Evolutionary conservation across 2,113 vertebrate species (phyloP).

Genomic region (Oxyura jamaicensis): DNA sequence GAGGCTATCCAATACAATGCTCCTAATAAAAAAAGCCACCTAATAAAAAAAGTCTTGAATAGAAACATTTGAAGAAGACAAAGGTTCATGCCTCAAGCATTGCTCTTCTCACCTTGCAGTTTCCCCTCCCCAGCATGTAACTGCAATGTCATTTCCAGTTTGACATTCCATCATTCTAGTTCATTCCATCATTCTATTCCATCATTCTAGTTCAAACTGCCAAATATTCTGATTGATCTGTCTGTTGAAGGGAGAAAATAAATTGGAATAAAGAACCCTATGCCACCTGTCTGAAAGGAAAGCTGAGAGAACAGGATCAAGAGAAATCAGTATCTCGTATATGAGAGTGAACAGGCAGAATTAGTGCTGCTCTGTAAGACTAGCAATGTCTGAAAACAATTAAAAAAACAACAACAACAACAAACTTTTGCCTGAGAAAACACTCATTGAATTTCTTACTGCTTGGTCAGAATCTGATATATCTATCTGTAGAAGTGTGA

Average conservation of each 20-base stretch:
- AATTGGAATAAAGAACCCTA: background rate
- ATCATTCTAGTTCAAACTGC: background rate
- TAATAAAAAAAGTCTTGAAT: background rate
- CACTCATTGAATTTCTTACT: background rate
- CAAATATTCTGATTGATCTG: background rate
- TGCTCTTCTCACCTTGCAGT: background rate
- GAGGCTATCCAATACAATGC: background rate
- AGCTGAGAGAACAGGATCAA: background rate
- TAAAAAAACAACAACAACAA: background rate
- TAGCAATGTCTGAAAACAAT: background rate
- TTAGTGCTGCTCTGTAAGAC: background rate
- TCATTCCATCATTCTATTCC: too few relatives aligned
- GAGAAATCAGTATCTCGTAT: background rate
- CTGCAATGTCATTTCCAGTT: background rate
- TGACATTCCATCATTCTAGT: too few relatives aligned
- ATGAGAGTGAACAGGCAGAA: background rate
- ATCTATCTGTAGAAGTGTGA: background rate
- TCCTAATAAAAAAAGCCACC: background rate
- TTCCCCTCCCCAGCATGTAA: background rate
- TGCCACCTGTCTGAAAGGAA: background rate
- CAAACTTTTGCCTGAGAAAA: background rate
- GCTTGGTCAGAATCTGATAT: background rate
- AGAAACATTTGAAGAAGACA: background rate
- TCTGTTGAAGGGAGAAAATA: background rate
- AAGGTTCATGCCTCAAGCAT: background rate